Percentiles rank a stretch among this genome's conserved stretches.
Evolutionary conservation across 2,888 invertebrate species (phyloP).

Genomic region (Epistrophe grossulariae): DNA sequence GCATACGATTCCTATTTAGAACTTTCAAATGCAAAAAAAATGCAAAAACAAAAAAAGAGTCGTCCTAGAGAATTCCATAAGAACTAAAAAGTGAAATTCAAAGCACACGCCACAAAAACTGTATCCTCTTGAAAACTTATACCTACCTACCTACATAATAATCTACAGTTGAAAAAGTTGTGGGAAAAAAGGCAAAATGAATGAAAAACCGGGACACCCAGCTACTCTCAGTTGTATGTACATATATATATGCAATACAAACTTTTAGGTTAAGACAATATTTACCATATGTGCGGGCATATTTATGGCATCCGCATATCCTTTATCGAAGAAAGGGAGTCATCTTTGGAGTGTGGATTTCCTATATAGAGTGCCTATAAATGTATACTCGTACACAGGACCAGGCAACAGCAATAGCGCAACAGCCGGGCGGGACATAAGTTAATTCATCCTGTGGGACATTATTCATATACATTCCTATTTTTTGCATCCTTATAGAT

Average conservation of each 20-base stretch:
- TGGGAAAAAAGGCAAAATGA: slow-evolving; percentile 10
- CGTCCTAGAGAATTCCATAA: slow-evolving; percentile 27
- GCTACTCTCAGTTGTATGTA: background rate
- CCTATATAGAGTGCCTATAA: background rate
- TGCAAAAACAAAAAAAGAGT: background rate
- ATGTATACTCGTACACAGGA: background rate
- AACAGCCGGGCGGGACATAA: slow-evolving; percentile 34
- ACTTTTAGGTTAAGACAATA: slow-evolving; percentile 78
- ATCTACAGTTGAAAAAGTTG: slow-evolving; percentile 52
- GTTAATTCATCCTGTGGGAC: slow-evolving; percentile 63
- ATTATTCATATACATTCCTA: background rate
- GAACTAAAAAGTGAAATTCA: slow-evolving; percentile 71
- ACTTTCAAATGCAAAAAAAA: slow-evolving; percentile 3
- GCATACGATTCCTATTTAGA: slow-evolving; percentile 17
- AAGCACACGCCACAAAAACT: slow-evolving; percentile 57
- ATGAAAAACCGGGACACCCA: slow-evolving; percentile 53
- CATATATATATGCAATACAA: slow-evolving; percentile 24
- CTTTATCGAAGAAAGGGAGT: slow-evolving; percentile 70
- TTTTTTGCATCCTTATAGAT: slow-evolving; percentile 46
- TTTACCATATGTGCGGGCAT: slow-evolving; percentile 78
- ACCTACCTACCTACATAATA: background rate
- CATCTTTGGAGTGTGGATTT: slow-evolving; percentile 41
- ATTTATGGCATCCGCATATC: slow-evolving; percentile 70
- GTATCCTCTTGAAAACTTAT: slow-evolving; percentile 36
- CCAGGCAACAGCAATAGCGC: background rate